Evolutionary conservation across 2,113 vertebrate species (phyloP), one percentile per base, ranked within the genome.

Genomic region (Chaetorhynchus papuensis): DNA sequence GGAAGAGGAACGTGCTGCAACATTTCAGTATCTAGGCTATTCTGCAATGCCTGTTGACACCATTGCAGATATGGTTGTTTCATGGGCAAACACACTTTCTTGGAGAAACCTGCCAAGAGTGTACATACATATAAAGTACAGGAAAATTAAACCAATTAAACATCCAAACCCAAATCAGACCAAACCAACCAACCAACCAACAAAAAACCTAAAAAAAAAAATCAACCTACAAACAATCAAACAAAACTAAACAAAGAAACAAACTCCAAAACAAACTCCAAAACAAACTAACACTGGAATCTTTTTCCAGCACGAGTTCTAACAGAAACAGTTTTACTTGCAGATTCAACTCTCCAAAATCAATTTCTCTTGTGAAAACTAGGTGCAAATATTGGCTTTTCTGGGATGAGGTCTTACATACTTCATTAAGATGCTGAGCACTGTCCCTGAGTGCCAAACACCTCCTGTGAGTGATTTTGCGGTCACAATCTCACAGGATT

Each of bases 361-460:
- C 89, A 92, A 96, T 97, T 95, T 89, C 52, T 91, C 60, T 54
- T 78, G 72, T 78, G 80, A 90, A 97, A 97, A 95, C 68, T 78
- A 83, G 72, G 86, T 84, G 85, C 44, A 96, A 96, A 96, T 94
- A 94, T 95, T 92, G 94, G 65, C 69, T 94, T 96, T 92, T 89
- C 72, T 89, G 74, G 83, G 90, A 92, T 92, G 76, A 91, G 44
- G 53, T 74, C 53, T 96, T 95, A 94, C 57, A 42, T 69, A 93
- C 83, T 84, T 94, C 88, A 96, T 96, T 93, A 95, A 96, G 86
- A 96, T 94, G 90, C 88, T 96, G 90, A 94, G 30, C 85, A 83
- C 37, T 64, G 13, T 81, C 61, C 42, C 69, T 3, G 2, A 94
- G 83, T 69, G 53, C 57, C 89, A 92, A 45, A 91, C 66, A 87